phyloP scores from a whole-genome alignment of 2,113 vertebrate genomes.

The Chionodraco myersi region DNA sequence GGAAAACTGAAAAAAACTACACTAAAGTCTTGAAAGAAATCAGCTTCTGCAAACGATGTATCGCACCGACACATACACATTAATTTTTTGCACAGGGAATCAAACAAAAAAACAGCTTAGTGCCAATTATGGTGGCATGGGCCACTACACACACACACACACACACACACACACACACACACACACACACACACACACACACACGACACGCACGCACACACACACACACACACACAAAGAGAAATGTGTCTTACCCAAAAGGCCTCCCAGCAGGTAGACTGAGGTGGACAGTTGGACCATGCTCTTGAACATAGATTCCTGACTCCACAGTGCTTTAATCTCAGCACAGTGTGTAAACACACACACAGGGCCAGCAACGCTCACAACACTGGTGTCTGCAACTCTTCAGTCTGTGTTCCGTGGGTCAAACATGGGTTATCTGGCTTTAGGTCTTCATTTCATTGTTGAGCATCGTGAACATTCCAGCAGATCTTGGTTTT shows the following conservation, averaged over 20 bases:
- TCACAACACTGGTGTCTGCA: conserved; percentile 19
- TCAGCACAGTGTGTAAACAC: conserved; percentile 31
- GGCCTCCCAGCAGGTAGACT: conserved; percentile 71
- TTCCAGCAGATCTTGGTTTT: not conserved
- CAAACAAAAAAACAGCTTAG: not conserved
- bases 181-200: not conserved
- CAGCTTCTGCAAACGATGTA: not conserved
- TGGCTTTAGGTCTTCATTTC: conserved; percentile 46
- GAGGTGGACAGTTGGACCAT: conserved; percentile 67
- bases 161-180: not conserved
- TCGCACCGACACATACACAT: not conserved
- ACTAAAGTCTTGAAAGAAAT: no score
- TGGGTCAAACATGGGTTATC: conserved; percentile 12
- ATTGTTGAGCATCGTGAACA: conserved; percentile 7
- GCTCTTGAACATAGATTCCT: conserved; percentile 48
- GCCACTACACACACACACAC: not conserved
- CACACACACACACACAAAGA: not conserved
- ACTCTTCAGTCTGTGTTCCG: conserved; percentile 34
- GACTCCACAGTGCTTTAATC: conserved; percentile 43
- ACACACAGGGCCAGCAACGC: conserved; percentile 4
- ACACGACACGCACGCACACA: conserved; percentile 9
- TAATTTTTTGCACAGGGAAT: not conserved
- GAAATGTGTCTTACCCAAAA: conserved; percentile 64
- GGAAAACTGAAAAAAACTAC: no score
- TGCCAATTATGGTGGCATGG: not conserved